Evolutionary conservation across 2,888 invertebrate genomes (phyloP).

Genomic region (Myopa tessellatipennis): DNA sequence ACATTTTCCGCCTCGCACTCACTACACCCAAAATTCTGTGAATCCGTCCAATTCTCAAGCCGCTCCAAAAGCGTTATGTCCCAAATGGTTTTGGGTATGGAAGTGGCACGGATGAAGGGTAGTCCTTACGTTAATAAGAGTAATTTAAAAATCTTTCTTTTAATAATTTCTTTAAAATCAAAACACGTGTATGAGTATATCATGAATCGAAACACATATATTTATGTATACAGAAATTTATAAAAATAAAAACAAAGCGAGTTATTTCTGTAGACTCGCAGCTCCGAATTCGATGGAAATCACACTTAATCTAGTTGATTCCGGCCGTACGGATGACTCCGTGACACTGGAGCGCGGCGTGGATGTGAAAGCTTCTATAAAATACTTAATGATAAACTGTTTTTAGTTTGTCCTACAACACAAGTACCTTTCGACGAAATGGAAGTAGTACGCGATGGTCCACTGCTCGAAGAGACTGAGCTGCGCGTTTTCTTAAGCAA

Average conservation of each 20-base stretch:
- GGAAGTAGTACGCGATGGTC: conserved; percentile 52
- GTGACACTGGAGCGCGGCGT: conserved; percentile 11
- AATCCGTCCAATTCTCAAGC: conserved; percentile 51
- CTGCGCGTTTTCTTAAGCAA: conserved; percentile 56
- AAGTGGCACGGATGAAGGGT: conserved; percentile 63
- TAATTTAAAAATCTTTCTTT: neutral
- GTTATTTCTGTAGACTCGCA: neutral
- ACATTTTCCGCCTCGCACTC: neutral
- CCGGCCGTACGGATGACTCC: neutral
- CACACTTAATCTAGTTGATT: conserved; percentile 55
- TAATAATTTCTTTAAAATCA: conserved; percentile 28
- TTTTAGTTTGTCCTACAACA: neutral
- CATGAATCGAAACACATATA: too few species aligned
- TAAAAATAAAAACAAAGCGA: conserved; percentile 16
- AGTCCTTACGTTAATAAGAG: neutral
- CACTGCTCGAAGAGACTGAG: conserved; percentile 57
- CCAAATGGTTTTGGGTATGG: conserved; percentile 54
- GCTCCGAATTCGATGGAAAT: conserved; percentile 57
- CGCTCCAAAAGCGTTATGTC: conserved; percentile 59
- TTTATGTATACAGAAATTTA: neutral
- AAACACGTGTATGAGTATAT: too few species aligned
- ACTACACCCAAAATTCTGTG: neutral
- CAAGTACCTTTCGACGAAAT: conserved; percentile 55
- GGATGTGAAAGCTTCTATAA: neutral
- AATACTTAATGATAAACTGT: neutral